These are phyloP conservation scores for Thaleichthys pacificus DNA, from an alignment of 2,797 vertebrate species.

Conservation along the genomic window DNA sequence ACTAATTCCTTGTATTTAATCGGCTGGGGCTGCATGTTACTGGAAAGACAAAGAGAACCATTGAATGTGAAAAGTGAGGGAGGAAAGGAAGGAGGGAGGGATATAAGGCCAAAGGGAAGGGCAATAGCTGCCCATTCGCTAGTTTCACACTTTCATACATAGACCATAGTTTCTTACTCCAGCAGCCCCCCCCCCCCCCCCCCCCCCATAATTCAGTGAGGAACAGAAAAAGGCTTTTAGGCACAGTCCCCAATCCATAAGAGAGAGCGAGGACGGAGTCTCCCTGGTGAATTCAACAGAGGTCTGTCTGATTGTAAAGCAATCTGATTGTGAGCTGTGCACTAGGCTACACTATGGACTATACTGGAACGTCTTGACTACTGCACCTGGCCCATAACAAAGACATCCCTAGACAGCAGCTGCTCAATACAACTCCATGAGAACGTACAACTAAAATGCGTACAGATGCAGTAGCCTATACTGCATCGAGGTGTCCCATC, in stretches of 20 bases:
- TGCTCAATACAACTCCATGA: too few relatives aligned
- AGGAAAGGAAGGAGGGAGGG: slow-evolving; percentile 40
- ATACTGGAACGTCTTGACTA: background rate
- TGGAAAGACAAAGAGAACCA: slow-evolving; percentile 67
- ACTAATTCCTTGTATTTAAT: slow-evolving; percentile 85
- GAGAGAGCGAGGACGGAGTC: too few relatives aligned
- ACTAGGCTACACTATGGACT: background rate
- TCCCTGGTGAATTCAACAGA: background rate
- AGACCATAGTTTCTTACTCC: background rate
- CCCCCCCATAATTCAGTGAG: background rate
- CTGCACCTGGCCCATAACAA: too few relatives aligned
- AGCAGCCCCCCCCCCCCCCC: background rate
- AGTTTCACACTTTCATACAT: slow-evolving; percentile 12
- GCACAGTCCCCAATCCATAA: background rate
- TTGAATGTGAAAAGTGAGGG: slow-evolving; percentile 45
- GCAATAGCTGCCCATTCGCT: slow-evolving; percentile 6
- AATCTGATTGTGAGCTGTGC: background rate
- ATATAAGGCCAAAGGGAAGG: slow-evolving; percentile 61
- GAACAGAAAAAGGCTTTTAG: background rate
- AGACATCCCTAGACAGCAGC: too few relatives aligned
- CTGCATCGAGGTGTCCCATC: too few relatives aligned
- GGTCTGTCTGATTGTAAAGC: background rate
- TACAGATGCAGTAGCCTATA: too few relatives aligned
- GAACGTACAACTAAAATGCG: too few relatives aligned
- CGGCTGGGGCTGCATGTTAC: slow-evolving; percentile 75